These are phyloP conservation scores for Chaetodon trifasciatus DNA, from an alignment of 2,797 vertebrate species.

Conservation along the genomic window DNA sequence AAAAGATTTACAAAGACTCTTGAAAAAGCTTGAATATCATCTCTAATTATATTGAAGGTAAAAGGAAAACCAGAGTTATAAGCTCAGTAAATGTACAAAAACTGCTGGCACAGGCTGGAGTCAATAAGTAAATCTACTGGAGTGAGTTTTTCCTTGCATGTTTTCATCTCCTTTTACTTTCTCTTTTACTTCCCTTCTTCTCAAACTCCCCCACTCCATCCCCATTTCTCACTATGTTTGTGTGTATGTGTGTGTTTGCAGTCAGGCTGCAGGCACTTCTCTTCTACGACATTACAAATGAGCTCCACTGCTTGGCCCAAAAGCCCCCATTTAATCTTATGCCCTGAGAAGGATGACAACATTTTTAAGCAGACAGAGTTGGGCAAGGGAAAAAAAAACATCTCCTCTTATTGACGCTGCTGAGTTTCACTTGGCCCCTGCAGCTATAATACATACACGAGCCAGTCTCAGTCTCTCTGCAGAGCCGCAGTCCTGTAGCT, in stretches of 20 bases:
- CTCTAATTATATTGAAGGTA: conserved; percentile 33
- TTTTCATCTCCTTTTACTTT: conserved; percentile 24
- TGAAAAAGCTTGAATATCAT: conserved; percentile 11
- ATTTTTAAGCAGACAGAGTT: conserved; percentile 72
- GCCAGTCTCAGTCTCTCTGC: conserved; percentile 40
- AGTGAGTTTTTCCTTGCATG: conserved; percentile 25
- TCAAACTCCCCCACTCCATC: background rate
- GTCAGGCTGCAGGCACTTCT: conserved; percentile 49
- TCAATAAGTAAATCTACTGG: conserved; percentile 24
- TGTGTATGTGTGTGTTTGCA: conserved; percentile 14
- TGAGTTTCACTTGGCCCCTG: conserved; percentile 57
- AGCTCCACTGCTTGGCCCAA: conserved; percentile 60
- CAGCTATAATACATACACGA: conserved; percentile 53
- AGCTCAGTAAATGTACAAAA: conserved; percentile 23
- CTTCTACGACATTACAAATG: conserved; percentile 65
- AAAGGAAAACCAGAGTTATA: conserved; percentile 19
- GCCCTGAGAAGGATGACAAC: conserved; percentile 71
- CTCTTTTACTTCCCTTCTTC: background rate
- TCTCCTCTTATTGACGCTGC: conserved; percentile 62
- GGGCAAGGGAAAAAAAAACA: conserved; percentile 33
- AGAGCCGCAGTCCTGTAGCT: conserved; percentile 31
- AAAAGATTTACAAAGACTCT: conserved; percentile 12
- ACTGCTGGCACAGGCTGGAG: conserved; percentile 21
- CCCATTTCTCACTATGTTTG: conserved; percentile 6
- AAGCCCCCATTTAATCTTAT: conserved; percentile 76